Percentiles rank a stretch among this genome's conserved stretches.
phyloP scores from a whole-genome alignment of 2,797 vertebrate genomes.

The Gallinago nigripennis region DNA sequence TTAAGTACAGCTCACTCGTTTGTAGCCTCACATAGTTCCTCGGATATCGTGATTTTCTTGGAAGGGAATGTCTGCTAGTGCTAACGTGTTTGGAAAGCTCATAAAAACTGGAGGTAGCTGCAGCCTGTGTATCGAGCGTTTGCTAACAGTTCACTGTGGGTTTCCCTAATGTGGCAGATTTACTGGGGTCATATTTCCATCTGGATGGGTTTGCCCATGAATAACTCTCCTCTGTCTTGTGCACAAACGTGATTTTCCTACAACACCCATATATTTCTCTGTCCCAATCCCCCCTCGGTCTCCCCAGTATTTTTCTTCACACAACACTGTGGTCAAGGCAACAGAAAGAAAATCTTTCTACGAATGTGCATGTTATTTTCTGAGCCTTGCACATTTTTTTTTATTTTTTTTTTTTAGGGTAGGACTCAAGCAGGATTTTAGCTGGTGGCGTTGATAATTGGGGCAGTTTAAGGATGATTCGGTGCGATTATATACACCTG shows the following conservation, averaged over 20 bases:
- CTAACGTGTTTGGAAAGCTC: slow-evolving; percentile 23
- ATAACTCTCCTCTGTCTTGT: slow-evolving; percentile 10
- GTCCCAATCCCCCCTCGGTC: background rate
- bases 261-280: slow-evolving; percentile 8
- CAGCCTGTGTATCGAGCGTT: background rate
- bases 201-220: slow-evolving; percentile 3
- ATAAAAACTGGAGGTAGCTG: slow-evolving; percentile 24
- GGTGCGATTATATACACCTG: background rate
- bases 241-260: background rate
- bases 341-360: slow-evolving; percentile 22
- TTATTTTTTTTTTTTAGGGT: background rate
- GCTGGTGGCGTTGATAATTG: background rate
- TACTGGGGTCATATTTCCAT: slow-evolving; percentile 35
- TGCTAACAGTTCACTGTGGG: background rate
- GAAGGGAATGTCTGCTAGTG: slow-evolving; percentile 8
- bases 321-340: slow-evolving; percentile 41
- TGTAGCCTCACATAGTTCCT: background rate
- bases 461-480: background rate
- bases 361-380: background rate
- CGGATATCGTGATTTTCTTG: slow-evolving; percentile 12
- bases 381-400: background rate
- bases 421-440: background rate
- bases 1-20: background rate
- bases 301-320: slow-evolving; percentile 24
- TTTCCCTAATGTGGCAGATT: slow-evolving; percentile 30